Conservation (phyloP, 23 tunicate species). For the Trididemnum clinides region DNA sequence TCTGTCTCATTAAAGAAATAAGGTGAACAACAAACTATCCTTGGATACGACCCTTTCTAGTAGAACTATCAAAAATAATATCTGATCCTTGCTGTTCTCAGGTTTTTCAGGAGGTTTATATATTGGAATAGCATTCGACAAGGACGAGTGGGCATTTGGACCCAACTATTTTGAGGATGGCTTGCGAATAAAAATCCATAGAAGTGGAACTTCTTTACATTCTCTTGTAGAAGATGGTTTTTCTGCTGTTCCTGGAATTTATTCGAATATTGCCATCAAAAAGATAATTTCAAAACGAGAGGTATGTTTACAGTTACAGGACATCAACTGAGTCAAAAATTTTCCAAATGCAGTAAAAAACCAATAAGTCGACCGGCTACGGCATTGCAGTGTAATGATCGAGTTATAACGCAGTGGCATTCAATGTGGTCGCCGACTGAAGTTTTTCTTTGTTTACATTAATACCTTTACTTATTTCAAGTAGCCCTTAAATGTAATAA, state of each 20-base stretch:
- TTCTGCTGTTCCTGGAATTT: conserved; percentile 24
- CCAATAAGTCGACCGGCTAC: too few species aligned
- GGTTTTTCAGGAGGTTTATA: conserved; percentile 42
- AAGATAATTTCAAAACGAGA: background rate
- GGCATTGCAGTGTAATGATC: too few species aligned
- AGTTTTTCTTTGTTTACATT: too few species aligned
- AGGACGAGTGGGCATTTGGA: conserved; percentile 51
- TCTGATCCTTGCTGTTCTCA: background rate
- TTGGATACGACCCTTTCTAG: too few species aligned
- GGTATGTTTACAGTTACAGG: conserved; percentile 13
- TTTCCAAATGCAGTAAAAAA: too few species aligned
- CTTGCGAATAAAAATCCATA: conserved; percentile 33
- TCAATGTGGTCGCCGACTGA: too few species aligned
- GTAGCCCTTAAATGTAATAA: too few species aligned
- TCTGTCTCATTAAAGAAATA: too few species aligned
- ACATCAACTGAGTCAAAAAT: too few species aligned
- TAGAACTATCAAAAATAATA: background rate
- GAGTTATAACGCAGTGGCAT: too few species aligned
- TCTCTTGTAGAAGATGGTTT: conserved; percentile 15
- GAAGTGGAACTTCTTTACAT: background rate
- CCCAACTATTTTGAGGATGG: conserved; percentile 46
- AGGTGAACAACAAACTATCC: too few species aligned
- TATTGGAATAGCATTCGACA: background rate
- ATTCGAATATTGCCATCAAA: background rate
- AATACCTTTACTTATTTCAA: too few species aligned